Percentiles rank a stretch among this genome's conserved stretches.
These are phyloP conservation scores for Paradoxurus hermaphroditus DNA, from an alignment of 2,113 vertebrate species.

Conservation along the genomic window DNA sequence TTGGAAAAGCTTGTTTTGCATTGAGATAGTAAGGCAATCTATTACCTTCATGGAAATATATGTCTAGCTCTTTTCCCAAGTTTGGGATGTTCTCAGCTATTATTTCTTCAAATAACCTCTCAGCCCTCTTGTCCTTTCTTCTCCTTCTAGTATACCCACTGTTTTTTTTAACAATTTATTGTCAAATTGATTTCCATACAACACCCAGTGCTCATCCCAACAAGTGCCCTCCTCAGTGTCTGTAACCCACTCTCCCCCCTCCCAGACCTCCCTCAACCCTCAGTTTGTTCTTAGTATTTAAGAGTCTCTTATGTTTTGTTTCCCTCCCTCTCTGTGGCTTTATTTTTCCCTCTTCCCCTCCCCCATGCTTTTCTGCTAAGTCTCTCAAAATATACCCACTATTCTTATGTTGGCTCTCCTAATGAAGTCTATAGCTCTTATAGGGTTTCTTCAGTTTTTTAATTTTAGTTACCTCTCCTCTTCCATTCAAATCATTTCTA, in stretches of 20 bases:
- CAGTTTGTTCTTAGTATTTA: no score
- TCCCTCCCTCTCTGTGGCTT: no score
- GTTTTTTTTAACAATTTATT: no score
- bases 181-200: no score
- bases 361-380: no score
- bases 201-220: no score
- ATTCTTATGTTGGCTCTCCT: not conserved
- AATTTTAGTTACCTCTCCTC: not conserved
- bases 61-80: not conserved
- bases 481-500: not conserved
- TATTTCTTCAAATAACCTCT: not conserved
- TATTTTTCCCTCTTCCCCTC: no score
- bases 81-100: not conserved
- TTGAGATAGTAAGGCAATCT: not conserved
- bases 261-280: no score
- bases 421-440: not conserved
- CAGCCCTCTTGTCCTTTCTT: not conserved
- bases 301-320: no score
- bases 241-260: no score
- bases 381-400: no score
- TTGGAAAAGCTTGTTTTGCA: not conserved
- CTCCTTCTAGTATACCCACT: not conserved
- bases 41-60: not conserved
- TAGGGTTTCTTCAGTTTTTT: not conserved
- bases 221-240: no score